Conservation (phyloP, 2,113 vertebrate species). For the Notarius lentiginosus region DNA sequence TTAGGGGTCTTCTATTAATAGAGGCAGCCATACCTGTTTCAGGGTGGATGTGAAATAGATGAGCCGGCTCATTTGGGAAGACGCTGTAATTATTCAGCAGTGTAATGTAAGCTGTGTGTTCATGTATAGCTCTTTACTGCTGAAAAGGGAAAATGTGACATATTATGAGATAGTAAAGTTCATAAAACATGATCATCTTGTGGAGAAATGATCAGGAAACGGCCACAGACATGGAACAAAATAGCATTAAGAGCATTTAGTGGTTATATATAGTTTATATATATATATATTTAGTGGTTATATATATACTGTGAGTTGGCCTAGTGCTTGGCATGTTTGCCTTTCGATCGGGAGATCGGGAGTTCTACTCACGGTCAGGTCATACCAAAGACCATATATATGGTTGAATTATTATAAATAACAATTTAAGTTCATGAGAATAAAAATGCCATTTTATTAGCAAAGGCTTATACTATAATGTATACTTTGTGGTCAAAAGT, state of each 20-base stretch:
- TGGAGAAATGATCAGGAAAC: not conserved
- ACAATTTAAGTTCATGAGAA: not conserved
- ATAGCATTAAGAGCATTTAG: not conserved
- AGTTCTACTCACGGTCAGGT: too few species aligned
- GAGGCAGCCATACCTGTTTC: slow-evolving; percentile 34
- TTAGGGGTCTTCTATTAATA: slow-evolving; percentile 29
- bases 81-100: slow-evolving; percentile 13
- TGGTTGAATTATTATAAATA: not conserved
- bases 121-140: not conserved
- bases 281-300: too few species aligned
- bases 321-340: too few species aligned
- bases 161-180: too few species aligned
- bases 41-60: slow-evolving; percentile 2
- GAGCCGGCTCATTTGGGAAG: slow-evolving; percentile 18
- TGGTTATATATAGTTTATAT: too few species aligned
- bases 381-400: too few species aligned
- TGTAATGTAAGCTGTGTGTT: not conserved
- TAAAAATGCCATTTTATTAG: not conserved
- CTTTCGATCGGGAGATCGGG: too few species aligned
- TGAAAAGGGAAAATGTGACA: not conserved
- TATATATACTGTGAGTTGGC: too few species aligned
- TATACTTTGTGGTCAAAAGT: not conserved
- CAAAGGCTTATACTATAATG: not conserved
- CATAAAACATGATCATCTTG: not conserved
- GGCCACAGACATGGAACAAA: not conserved